Evolutionary conservation across 2,888 invertebrate species (phyloP).

Genomic region (Allacma fusca): DNA sequence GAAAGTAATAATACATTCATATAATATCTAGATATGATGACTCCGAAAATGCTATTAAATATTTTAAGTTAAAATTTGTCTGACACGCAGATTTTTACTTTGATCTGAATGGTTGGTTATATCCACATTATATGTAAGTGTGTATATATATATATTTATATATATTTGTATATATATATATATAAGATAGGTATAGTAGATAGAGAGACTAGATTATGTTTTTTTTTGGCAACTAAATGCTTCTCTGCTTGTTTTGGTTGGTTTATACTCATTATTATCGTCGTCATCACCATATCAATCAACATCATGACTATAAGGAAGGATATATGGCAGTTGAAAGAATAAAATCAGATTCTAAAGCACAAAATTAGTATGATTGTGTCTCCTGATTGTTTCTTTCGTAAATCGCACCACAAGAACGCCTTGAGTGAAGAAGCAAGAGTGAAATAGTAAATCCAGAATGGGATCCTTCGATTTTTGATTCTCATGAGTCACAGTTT

Average conservation of each 20-base stretch:
- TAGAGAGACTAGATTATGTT: too few relatives aligned
- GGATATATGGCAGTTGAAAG: slow-evolving; percentile 9
- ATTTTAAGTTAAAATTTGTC: too few relatives aligned
- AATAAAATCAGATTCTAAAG: slow-evolving; percentile 21
- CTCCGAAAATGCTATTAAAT: neutral
- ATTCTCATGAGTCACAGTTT: slow-evolving; percentile 59
- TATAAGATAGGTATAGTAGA: too few relatives aligned
- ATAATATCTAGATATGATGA: neutral
- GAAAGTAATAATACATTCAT: neutral
- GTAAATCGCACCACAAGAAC: slow-evolving; percentile 36
- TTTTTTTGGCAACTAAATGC: too few relatives aligned
- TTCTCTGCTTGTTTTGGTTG: too few relatives aligned
- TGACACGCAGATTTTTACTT: too few relatives aligned
- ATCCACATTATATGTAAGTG: too few relatives aligned
- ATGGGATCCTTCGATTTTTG: slow-evolving; percentile 18
- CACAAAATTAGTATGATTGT: slow-evolving; percentile 32
- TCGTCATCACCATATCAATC: too few relatives aligned
- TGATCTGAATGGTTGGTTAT: too few relatives aligned
- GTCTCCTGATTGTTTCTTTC: slow-evolving; percentile 31
- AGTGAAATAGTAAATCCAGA: slow-evolving; percentile 33
- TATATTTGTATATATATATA: too few relatives aligned
- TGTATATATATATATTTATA: too few relatives aligned
- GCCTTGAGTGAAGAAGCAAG: slow-evolving; percentile 40
- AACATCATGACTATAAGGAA: neutral
- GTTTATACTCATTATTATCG: too few relatives aligned